Conservation (phyloP, 2,888 invertebrate genomes). For the Scaptomyza caliginosa region DNA sequence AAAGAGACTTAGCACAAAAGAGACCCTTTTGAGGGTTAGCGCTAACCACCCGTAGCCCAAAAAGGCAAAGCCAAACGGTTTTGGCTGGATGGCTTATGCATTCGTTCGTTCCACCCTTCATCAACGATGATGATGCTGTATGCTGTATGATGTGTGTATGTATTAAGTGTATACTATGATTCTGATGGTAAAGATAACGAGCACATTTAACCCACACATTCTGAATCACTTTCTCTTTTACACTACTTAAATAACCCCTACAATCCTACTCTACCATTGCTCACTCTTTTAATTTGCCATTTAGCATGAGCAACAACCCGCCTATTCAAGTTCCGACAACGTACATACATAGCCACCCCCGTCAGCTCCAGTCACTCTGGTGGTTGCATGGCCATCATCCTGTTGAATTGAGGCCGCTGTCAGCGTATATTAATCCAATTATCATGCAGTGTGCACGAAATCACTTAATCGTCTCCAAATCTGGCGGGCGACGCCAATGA, state of each 20-base stretch:
- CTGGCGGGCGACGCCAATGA: slow-evolving; percentile 55
- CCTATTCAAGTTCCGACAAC: slow-evolving; percentile 38
- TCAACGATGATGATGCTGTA: slow-evolving; percentile 28
- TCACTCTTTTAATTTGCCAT: slow-evolving; percentile 57
- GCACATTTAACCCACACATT: slow-evolving; percentile 53
- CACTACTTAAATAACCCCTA: slow-evolving; percentile 43
- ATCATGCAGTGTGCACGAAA: slow-evolving; percentile 78
- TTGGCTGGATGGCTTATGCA: slow-evolving; percentile 40
- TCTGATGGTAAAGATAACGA: slow-evolving; percentile 60
- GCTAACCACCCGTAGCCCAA: slow-evolving; percentile 74
- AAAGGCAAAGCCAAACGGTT: slow-evolving; percentile 31
- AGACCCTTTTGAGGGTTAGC: slow-evolving; percentile 39
- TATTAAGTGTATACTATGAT: slow-evolving; percentile 15
- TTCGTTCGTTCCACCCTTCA: slow-evolving; percentile 64
- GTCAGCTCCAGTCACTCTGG: slow-evolving; percentile 10
- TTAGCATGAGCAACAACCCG: slow-evolving; percentile 39
- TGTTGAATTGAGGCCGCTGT: slow-evolving; percentile 50
- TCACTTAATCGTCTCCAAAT: slow-evolving; percentile 81
- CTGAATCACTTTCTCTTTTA: slow-evolving; percentile 18
- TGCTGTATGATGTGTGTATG: slow-evolving; percentile 49
- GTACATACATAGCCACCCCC: slow-evolving; percentile 31
- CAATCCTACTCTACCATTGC: slow-evolving; percentile 27
- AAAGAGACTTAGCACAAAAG: slow-evolving; percentile 34
- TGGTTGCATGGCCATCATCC: slow-evolving; percentile 50
- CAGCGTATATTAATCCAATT: slow-evolving; percentile 82